A percentile compares a stretch with the other conserved stretches of the same genome.
Evolutionary conservation across 2,797 vertebrate genomes (phyloP).

Genomic region (Ptychadena robeensis): DNA sequence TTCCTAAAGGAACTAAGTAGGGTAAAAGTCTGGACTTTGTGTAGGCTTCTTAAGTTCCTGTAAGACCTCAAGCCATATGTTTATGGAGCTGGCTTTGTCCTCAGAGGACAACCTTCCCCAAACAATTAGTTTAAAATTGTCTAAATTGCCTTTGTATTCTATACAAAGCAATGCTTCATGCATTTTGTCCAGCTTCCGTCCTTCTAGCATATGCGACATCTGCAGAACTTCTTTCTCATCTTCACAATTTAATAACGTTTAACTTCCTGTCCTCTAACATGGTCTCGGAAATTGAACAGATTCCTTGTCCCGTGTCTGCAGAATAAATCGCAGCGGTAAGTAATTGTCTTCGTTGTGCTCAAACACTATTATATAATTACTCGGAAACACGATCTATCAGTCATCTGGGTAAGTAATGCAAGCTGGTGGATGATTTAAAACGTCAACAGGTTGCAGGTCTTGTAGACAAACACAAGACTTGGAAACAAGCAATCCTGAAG

Average conservation of each 20-base stretch:
- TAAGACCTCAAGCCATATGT: too few relatives aligned
- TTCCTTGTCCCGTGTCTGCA: slow-evolving; percentile 34
- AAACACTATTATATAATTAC: slow-evolving; percentile 38
- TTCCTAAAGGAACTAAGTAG: too few relatives aligned
- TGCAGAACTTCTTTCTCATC: slow-evolving; percentile 9
- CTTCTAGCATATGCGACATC: slow-evolving; percentile 7
- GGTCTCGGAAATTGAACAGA: slow-evolving; percentile 50
- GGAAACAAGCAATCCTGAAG: neutral
- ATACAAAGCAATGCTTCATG: neutral
- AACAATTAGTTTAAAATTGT: neutral
- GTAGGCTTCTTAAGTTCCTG: too few relatives aligned
- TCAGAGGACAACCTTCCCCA: too few relatives aligned
- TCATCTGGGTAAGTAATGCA: slow-evolving; percentile 22
- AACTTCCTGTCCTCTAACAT: slow-evolving; percentile 46
- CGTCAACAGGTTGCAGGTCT: slow-evolving; percentile 15
- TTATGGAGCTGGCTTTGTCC: too few relatives aligned
- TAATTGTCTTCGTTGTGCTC: slow-evolving; percentile 33
- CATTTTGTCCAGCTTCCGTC: neutral
- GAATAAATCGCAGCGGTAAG: slow-evolving; percentile 50
- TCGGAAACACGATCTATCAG: slow-evolving; percentile 27
- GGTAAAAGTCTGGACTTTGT: too few relatives aligned
- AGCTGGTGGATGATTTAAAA: neutral
- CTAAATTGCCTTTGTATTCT: neutral
- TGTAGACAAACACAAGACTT: neutral
- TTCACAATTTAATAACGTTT: slow-evolving; percentile 42